Percentiles rank a stretch among this genome's conserved stretches.
These are phyloP conservation scores for Triplophysa siluroides DNA, from an alignment of 2,113 vertebrate species.

Conservation along the genomic window DNA sequence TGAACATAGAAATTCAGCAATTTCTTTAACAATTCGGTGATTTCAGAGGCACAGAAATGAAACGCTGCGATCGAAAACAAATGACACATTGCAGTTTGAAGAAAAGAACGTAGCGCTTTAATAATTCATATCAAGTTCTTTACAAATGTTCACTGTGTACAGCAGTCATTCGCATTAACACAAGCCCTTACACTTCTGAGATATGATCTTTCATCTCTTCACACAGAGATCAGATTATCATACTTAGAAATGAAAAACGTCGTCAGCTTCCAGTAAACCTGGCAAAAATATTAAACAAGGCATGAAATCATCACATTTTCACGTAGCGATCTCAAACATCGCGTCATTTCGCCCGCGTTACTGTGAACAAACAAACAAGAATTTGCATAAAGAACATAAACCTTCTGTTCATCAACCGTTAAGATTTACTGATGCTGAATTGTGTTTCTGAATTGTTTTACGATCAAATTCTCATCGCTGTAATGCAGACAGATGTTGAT, in stretches of 20 bases:
- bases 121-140: conserved; percentile 63
- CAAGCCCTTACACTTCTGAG: conserved; percentile 32
- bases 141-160: conserved; percentile 69
- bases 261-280: not conserved
- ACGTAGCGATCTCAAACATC: not conserved
- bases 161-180: conserved; percentile 63
- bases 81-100: not conserved
- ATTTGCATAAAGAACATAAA: not conserved
- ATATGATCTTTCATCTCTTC: conserved; percentile 22
- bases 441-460: not conserved
- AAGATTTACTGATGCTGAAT: not conserved
- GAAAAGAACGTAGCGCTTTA: conserved; percentile 54
- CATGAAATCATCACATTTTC: not conserved
- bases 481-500: not conserved
- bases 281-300: not conserved
- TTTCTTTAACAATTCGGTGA: too few relatives aligned
- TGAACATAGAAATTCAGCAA: too few relatives aligned
- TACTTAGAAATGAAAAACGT: not conserved
- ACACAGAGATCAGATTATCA: conserved; percentile 15
- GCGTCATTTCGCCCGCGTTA: not conserved
- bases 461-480: not conserved
- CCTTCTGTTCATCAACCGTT: too few relatives aligned
- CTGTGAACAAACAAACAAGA: not conserved
- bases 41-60: too few relatives aligned
- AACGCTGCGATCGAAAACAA: not conserved